Percentiles rank a stretch among this genome's conserved stretches.
phyloP scores from a whole-genome alignment of 2,113 vertebrate genomes.

The Eublepharis macularius region DNA sequence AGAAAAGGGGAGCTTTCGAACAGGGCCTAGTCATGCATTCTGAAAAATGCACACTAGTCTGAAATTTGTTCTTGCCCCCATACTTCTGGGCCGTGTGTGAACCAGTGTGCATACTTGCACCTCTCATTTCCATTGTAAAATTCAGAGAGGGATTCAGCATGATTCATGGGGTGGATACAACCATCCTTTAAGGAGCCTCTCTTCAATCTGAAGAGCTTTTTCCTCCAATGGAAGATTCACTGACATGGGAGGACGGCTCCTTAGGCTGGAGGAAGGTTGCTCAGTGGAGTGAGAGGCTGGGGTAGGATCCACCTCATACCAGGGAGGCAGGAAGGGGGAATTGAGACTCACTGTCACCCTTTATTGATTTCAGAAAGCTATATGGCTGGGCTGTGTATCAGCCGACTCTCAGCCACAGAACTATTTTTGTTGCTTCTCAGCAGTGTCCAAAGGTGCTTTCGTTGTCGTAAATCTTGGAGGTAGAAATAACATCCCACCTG shows the following conservation, averaged over 20 bases:
- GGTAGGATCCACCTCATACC: too few species aligned
- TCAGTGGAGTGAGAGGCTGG: too few species aligned
- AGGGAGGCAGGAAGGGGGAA: too few species aligned
- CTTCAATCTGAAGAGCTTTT: too few species aligned
- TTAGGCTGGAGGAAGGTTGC: too few species aligned
- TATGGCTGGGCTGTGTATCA: neutral
- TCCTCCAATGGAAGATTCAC: too few species aligned
- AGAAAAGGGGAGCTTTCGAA: too few species aligned
- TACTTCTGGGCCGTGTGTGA: too few species aligned
- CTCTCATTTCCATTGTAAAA: neutral
- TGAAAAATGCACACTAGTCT: neutral
- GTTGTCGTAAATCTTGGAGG: slow-evolving; percentile 25
- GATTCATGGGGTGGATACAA: too few species aligned
- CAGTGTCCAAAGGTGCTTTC: neutral
- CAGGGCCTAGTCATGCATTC: neutral
- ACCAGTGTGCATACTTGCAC: neutral
- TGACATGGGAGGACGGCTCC: too few species aligned
- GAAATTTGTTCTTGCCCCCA: neutral
- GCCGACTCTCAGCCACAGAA: neutral
- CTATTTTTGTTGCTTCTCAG: neutral
- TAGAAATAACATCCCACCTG: slow-evolving; percentile 41
- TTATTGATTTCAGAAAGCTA: neutral
- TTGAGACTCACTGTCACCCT: neutral
- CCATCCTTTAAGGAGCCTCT: too few species aligned
- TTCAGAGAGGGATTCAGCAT: too few species aligned